Base-by-base conservation (phyloP, 1,140 invertebrate genomes). In the Agrilus planipennis region DNA sequence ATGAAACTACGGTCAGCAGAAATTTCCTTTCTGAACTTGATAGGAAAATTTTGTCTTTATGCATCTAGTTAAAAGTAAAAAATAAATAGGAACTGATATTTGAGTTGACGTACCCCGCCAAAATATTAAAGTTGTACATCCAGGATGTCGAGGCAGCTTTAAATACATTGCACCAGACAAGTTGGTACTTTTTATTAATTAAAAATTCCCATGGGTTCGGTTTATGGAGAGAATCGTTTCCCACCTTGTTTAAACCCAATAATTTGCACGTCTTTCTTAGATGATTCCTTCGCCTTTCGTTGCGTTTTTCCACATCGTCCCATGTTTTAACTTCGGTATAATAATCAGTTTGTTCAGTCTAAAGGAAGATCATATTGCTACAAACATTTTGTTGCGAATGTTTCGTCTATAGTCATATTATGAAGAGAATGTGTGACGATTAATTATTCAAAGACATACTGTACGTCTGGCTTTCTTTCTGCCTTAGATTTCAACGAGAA, bases 121-220 rank as follows among this genome's bases (percentile, higher is more conserved):
- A 72, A 38, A 85, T 62, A 63, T 87, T 87, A 53, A 87, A 87
- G 63, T 87, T 87, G 62, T 85, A 87, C 81, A 89, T 84, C 84
- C 84, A 89, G 0, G 84, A 86, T 2, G 84, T 84, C 19, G 82
- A 86, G 1, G 84, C 86, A 9, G 84, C 84, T 69, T 88, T 87
- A 60, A 86, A 88, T 38, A 88, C 75, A 58, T 86, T 87, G 57
- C 84, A 88, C 77, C 84, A 88, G 53, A 86, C 79, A 32, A 87
- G 67, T 53, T 81, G 81, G 58, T 84, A 76, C 52, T 84, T 76
- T 49, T 71, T 70, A 60, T 84, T 84, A 47, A 86, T 77, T 47
- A 87, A 70, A 55, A 84, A 88, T 55, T 88, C 84, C 84, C 84
- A 87, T 2, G 84, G 76, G 49, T 86, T 84, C 4, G 79, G 77